Evolutionary conservation across 2,797 vertebrate genomes (phyloP).

Genomic region (Limnodromus scolopaceus): DNA sequence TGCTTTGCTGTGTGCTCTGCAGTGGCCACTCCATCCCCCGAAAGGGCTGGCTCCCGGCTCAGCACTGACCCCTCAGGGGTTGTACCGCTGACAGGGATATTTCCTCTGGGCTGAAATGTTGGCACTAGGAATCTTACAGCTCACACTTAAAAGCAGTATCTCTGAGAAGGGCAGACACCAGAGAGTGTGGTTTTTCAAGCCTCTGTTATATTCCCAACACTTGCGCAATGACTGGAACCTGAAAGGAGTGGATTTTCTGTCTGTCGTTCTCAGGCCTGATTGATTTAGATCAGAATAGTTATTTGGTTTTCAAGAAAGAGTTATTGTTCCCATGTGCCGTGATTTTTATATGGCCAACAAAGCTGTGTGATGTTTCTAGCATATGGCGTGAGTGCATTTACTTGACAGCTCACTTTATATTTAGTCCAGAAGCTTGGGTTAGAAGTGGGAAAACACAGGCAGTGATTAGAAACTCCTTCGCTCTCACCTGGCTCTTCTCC

Average conservation of each 20-base stretch:
- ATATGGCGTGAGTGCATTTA: constrained; percentile 41
- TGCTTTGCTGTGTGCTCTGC: not conserved
- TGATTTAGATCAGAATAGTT: constrained; percentile 63
- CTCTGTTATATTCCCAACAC: not conserved
- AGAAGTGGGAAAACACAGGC: constrained; percentile 38
- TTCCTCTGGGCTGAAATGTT: constrained; percentile 14
- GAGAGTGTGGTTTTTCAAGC: not conserved
- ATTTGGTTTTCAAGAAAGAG: constrained; percentile 64
- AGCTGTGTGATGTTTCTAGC: constrained; percentile 67
- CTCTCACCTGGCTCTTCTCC: constrained; percentile 53
- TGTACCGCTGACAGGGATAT: not conserved
- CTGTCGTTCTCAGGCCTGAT: constrained; percentile 32
- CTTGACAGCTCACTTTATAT: constrained; percentile 70
- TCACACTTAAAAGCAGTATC: not conserved
- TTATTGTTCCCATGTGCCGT: constrained; percentile 68
- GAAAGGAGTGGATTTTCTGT: constrained; percentile 16
- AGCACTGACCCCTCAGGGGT: not conserved
- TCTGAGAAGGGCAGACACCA: not conserved
- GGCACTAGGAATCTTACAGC: not conserved
- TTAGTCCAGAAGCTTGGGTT: constrained; percentile 39
- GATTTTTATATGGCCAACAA: constrained; percentile 60
- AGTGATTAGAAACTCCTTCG: constrained; percentile 37
- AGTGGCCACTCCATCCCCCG: not conserved
- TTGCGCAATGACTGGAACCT: not conserved
- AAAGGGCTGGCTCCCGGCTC: not conserved